Evolutionary conservation across 2,113 vertebrate genomes (phyloP).

Genomic region (Nanorana parkeri): DNA sequence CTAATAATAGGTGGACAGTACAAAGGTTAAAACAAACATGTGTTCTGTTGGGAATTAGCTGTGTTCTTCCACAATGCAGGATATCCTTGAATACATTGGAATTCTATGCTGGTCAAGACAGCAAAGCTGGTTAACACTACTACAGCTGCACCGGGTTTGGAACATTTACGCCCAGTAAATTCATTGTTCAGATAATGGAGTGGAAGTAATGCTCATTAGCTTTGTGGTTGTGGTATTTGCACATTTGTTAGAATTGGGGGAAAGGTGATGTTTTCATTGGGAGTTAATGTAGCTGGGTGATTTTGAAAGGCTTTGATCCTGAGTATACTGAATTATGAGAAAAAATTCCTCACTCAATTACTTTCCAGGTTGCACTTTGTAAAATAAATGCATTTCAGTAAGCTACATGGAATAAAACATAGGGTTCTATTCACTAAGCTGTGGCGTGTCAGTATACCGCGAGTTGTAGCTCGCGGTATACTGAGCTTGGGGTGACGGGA

Average conservation of each 20-base stretch:
- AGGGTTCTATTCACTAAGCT: too few species aligned
- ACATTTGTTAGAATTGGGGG: slow-evolving; percentile 12
- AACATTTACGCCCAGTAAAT: slow-evolving; percentile 18
- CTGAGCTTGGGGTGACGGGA: too few species aligned
- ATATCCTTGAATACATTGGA: not conserved
- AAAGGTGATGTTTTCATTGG: slow-evolving; percentile 22
- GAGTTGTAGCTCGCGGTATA: too few species aligned
- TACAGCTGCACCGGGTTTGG: slow-evolving; percentile 7
- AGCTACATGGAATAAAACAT: not conserved
- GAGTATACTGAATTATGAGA: not conserved
- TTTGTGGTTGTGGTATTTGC: slow-evolving; percentile 26
- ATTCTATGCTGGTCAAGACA: not conserved
- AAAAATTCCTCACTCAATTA: slow-evolving; percentile 14
- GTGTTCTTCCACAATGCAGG: slow-evolving; percentile 18
- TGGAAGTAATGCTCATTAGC: slow-evolving; percentile 43
- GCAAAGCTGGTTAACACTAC: not conserved
- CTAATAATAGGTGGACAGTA: not conserved
- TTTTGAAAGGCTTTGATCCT: not conserved
- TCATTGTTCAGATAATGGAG: slow-evolving; percentile 10
- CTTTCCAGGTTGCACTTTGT: not conserved
- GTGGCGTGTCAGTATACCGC: too few species aligned
- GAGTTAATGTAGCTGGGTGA: slow-evolving; percentile 1
- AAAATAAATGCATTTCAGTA: slow-evolving; percentile 11
- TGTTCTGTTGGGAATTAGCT: slow-evolving; percentile 1
- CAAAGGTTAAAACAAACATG: not conserved